These are phyloP conservation scores for Antedon mediterranea DNA, from an alignment of 53 echinoderm and acorn worm genomes.

Conservation along the genomic window DNA sequence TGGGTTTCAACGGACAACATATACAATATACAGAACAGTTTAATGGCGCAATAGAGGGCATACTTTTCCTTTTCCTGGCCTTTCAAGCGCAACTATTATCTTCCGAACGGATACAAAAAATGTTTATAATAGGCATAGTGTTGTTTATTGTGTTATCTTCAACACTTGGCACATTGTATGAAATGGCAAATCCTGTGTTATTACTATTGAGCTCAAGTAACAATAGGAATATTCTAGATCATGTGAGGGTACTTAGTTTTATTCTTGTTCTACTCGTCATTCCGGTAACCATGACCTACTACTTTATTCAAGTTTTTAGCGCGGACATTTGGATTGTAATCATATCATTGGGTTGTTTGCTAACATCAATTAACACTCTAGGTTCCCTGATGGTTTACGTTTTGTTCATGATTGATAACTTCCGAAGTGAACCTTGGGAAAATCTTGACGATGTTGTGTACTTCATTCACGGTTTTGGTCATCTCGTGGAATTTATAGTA, in stretches of 20 bases:
- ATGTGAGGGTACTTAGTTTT: slow-evolving; percentile 62
- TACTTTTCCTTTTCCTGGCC: slow-evolving; percentile 63
- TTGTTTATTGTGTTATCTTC: slow-evolving; percentile 85
- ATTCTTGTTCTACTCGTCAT: slow-evolving; percentile 39
- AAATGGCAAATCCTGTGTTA: slow-evolving; percentile 70
- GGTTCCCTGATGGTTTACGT: slow-evolving; percentile 68
- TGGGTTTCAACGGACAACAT: slow-evolving; percentile 50
- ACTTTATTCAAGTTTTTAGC: slow-evolving; percentile 59
- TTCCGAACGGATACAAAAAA: slow-evolving; percentile 61
- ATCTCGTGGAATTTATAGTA: slow-evolving; percentile 66
- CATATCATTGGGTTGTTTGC: slow-evolving; percentile 76
- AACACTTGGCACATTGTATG: slow-evolving; percentile 78
- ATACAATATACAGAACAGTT: slow-evolving; percentile 40
- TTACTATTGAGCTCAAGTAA: slow-evolving; percentile 71
- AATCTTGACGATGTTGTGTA: slow-evolving; percentile 83
- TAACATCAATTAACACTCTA: slow-evolving; percentile 74
- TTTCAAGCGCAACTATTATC: slow-evolving; percentile 70
- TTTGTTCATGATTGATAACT: slow-evolving; percentile 85
- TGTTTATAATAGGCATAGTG: slow-evolving; percentile 73
- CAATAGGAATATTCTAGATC: slow-evolving; percentile 48
- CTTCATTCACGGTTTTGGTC: slow-evolving; percentile 76
- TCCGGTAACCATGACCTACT: slow-evolving; percentile 74
- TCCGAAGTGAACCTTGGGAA: slow-evolving; percentile 60
- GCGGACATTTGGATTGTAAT: slow-evolving; percentile 83
- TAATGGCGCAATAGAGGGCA: slow-evolving; percentile 88